Evolutionary conservation across 2,797 vertebrate genomes (phyloP), one percentile per base, ranked within the genome.

Genomic region (Neopelma chrysocephalum): DNA sequence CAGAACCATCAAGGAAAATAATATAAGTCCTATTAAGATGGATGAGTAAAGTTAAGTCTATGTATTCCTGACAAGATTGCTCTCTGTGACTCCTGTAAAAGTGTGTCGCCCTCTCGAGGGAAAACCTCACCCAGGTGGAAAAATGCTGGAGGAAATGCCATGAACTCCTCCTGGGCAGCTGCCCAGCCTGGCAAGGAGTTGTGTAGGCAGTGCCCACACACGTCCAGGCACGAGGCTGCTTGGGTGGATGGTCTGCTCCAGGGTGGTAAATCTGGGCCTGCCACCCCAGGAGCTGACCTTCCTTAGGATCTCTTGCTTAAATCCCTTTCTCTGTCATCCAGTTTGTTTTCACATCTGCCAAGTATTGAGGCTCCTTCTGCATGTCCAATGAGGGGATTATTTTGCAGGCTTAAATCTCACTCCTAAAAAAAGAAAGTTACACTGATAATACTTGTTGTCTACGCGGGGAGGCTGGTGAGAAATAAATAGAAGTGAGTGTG

Each of bases 1-100:
- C 94, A 96, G 96, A 95, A 88, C 90, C 80, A 96, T 93, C 95
- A 94, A 93, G 83, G 87, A 95, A 96, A 95, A 96, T 93, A 6
- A 96, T 89, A 9, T 84, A 80, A 94, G 84, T 82, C 80, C 50
- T 94, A 94, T 91, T 94, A 96, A 95, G 94, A 95, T 93, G 88
- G 90, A 96, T 93, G 94, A 92, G 48, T 77, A 62, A 77, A 94
- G 80, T 73, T 76, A 83, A 79, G 36, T 79, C 89, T 21, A 4
- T 50, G 20, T 84, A 34, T 83, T 43, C 75, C 48, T 83, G 91
- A 80, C 62, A 50, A 73, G 82, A 84, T 60, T 84, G 40, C 47
- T 91, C 80, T 50, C 62, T 87, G 66, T 0, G 1, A 22, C 38
- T 91, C 72, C 54, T 48, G 27, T 40, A 61, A 11, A 71, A 72